Evolutionary conservation across 2,888 invertebrate genomes (phyloP).

Genomic region (Cryptocephalus moraei): DNA sequence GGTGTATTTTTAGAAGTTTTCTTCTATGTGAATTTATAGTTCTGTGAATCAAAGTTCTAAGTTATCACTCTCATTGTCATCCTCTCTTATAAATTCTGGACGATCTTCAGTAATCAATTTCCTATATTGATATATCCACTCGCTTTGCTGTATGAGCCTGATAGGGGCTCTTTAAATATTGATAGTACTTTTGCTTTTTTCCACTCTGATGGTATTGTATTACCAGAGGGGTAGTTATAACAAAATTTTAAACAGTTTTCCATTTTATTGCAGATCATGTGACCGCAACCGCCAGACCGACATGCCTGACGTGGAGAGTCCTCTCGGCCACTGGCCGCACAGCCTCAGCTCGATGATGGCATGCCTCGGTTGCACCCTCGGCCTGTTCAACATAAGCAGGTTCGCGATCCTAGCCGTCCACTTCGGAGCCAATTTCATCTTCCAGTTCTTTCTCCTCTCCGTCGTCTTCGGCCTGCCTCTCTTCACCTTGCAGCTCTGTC

Average conservation of each 20-base stretch:
- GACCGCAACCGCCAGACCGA: slow-evolving; percentile 37
- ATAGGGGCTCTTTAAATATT: too few species aligned
- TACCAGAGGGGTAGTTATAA: not conserved
- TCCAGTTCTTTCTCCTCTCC: slow-evolving; percentile 79
- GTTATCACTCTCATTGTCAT: too few species aligned
- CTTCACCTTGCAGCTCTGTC: slow-evolving; percentile 72
- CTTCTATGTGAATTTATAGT: too few species aligned
- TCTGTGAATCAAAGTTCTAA: too few species aligned
- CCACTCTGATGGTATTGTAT: too few species aligned
- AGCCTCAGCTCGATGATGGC: slow-evolving; percentile 70
- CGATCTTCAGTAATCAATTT: too few species aligned
- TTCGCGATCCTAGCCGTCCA: slow-evolving; percentile 70
- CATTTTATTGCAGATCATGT: slow-evolving; percentile 40
- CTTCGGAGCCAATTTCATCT: slow-evolving; percentile 80
- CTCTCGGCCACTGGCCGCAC: slow-evolving; percentile 56
- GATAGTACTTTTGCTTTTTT: too few species aligned
- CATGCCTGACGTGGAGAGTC: slow-evolving; percentile 43
- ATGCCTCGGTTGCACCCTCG: slow-evolving; percentile 74
- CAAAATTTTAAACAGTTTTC: not conserved
- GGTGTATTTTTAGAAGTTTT: too few species aligned
- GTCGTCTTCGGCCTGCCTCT: slow-evolving; percentile 62
- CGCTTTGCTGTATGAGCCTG: too few species aligned
- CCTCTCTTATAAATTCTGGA: too few species aligned
- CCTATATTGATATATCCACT: too few species aligned
- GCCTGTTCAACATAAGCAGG: slow-evolving; percentile 75